Evolutionary conservation across 1,140 invertebrate genomes (phyloP).

Genomic region (Aphelinus atriplicis): DNA sequence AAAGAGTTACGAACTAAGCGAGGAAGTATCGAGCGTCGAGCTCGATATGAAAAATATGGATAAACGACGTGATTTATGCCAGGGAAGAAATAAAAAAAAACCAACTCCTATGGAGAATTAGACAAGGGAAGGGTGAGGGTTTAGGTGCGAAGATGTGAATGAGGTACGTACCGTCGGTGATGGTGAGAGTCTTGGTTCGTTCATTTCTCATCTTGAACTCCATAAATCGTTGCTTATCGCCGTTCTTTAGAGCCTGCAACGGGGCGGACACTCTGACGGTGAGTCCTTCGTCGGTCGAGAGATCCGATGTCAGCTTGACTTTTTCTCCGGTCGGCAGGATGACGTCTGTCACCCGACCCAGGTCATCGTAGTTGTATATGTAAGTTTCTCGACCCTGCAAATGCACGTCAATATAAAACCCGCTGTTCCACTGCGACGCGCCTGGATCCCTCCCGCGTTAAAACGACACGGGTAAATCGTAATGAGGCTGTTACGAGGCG

Average conservation of each 20-base stretch:
- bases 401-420: background rate
- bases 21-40: too few relatives aligned
- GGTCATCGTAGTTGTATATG: constrained; percentile 88
- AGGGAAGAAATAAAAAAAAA: too few relatives aligned
- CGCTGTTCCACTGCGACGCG: too few relatives aligned
- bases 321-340: constrained; percentile 91
- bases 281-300: constrained; percentile 79
- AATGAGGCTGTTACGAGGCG: too few relatives aligned
- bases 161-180: constrained; percentile 64
- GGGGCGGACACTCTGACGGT: constrained; percentile 74
- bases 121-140: too few relatives aligned
- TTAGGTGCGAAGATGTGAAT: too few relatives aligned
- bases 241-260: constrained; percentile 59
- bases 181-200: constrained; percentile 67
- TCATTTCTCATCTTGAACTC: constrained; percentile 70
- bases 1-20: too few relatives aligned
- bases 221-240: constrained; percentile 57
- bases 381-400: constrained; percentile 84
- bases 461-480: too few relatives aligned
- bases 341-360: constrained; percentile 84
- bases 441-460: too few relatives aligned
- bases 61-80: too few relatives aligned
- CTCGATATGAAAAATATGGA: too few relatives aligned
- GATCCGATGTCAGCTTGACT: constrained; percentile 78
- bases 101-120: too few relatives aligned